Percentiles rank a stretch among this genome's conserved stretches.
These are phyloP conservation scores for Rhagonycha lutea DNA, from an alignment of 2,888 invertebrate genomes.

Conservation along the genomic window DNA sequence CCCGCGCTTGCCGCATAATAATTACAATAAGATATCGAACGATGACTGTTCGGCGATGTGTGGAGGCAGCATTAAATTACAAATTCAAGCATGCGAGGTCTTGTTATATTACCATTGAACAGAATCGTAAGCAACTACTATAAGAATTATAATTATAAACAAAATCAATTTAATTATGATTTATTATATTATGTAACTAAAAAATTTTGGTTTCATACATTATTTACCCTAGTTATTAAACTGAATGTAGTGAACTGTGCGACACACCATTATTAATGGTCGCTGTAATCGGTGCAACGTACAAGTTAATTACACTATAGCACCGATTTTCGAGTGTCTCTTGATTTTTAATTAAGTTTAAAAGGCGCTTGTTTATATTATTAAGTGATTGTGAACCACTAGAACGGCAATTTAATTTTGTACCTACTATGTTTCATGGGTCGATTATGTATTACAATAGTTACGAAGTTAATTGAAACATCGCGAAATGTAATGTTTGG, in stretches of 20 bases:
- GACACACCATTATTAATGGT: constrained; percentile 25
- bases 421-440: background rate
- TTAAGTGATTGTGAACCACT: constrained; percentile 22
- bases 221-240: background rate
- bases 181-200: background rate
- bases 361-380: constrained; percentile 26
- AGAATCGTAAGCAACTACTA: too few species aligned
- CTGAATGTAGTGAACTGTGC: constrained; percentile 13
- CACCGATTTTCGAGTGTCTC: constrained; percentile 23
- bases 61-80: too few species aligned
- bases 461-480: background rate
- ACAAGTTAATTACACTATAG: constrained; percentile 25
- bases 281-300: constrained; percentile 25
- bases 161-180: background rate
- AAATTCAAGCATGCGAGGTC: too few species aligned
- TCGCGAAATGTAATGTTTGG: too few species aligned
- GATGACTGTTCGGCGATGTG: too few species aligned
- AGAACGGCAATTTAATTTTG: constrained; percentile 4
- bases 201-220: background rate
- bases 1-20: too few species aligned
- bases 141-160: too few species aligned
- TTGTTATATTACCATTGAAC: too few species aligned
- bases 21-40: too few species aligned
- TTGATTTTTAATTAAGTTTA: constrained; percentile 27
- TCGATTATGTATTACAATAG: background rate